phyloP scores from a whole-genome alignment of 2,888 invertebrate genomes.

The Tipula vernalis region DNA sequence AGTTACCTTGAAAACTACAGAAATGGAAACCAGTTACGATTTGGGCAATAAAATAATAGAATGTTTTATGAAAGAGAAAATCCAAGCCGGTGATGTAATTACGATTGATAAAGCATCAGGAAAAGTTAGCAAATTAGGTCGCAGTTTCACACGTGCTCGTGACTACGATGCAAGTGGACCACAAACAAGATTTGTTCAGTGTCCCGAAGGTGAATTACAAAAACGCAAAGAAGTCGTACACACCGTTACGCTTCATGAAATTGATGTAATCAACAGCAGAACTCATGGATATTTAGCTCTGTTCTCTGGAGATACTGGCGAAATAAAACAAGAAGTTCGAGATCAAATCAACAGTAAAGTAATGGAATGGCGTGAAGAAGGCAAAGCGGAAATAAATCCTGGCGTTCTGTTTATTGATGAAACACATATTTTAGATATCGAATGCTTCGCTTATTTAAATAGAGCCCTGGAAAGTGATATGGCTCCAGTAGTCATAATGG shows the following conservation, averaged over 20 bases:
- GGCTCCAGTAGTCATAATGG: constrained; percentile 97
- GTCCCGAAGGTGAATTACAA: constrained; percentile 96
- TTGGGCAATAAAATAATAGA: constrained; percentile 98
- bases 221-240: constrained; percentile 96
- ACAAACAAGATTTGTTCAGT: constrained; percentile 86
- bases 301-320: constrained; percentile 98
- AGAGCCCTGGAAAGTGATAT: constrained; percentile 94
- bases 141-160: constrained; percentile 90
- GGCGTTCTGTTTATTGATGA: constrained; percentile 96
- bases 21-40: constrained; percentile 99
- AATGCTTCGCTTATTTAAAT: constrained; percentile 97
- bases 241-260: constrained; percentile 96
- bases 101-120: constrained; percentile 98
- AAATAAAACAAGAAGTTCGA: constrained; percentile 93
- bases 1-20: constrained; percentile 93
- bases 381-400: constrained; percentile 97
- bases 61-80: constrained; percentile 89
- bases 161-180: constrained; percentile 96
- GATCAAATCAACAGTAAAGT: constrained; percentile 98
- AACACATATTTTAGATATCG: constrained; percentile 97
- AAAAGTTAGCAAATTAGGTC: constrained; percentile 77
- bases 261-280: constrained; percentile 97
- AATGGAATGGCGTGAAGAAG: constrained; percentile 97
- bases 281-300: constrained; percentile 95
- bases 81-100: constrained; percentile 90